Conservation (phyloP, 2,113 vertebrate species). For the Origma solitaria region DNA sequence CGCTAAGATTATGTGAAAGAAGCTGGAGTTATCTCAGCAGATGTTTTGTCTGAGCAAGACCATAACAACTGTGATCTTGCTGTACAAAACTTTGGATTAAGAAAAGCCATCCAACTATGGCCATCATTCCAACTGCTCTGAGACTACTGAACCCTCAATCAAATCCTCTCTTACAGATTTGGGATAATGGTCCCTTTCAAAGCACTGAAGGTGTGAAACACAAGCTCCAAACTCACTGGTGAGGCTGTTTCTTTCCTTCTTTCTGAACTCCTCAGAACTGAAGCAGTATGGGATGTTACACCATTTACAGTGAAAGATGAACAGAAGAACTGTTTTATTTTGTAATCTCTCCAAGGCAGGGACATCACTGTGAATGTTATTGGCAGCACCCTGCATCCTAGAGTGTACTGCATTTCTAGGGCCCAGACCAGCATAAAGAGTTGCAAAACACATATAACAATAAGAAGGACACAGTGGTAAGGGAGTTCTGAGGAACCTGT, state of each 20-base stretch:
- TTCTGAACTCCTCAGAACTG: not conserved
- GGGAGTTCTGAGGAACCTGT: not conserved
- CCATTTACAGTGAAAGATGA: not conserved
- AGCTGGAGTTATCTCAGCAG: conserved; percentile 1
- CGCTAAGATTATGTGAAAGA: not conserved
- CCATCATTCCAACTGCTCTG: not conserved
- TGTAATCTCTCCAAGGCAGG: not conserved
- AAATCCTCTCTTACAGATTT: not conserved
- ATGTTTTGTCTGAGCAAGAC: not conserved
- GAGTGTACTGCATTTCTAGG: not conserved
- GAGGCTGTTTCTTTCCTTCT: not conserved
- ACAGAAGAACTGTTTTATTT: not conserved
- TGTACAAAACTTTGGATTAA: not conserved
- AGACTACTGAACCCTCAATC: not conserved
- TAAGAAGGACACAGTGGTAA: not conserved
- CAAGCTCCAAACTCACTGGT: not conserved
- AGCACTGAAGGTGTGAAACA: not conserved
- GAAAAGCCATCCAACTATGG: not conserved
- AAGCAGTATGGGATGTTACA: not conserved
- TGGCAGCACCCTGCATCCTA: not conserved
- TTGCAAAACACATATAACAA: not conserved
- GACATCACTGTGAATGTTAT: not conserved
- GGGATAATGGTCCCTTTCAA: not conserved
- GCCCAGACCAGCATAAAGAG: not conserved
- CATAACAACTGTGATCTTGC: not conserved